Base-by-base conservation (phyloP, 2,888 invertebrate species). In the Hirtodrosophila confusa region DNA sequence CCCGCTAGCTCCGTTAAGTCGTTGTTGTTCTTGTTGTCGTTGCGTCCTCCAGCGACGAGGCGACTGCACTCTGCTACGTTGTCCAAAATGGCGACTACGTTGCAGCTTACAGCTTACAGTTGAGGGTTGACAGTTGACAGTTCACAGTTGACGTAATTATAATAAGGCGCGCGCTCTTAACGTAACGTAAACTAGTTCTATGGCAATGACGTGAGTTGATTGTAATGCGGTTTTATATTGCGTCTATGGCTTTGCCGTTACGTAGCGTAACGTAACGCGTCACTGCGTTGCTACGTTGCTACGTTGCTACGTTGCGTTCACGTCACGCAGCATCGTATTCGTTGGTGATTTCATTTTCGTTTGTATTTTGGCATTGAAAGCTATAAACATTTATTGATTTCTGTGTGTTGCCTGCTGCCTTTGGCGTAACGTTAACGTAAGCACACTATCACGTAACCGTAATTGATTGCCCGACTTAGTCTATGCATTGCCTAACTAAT, bases 341-440 rank as follows among this genome's bases (percentile, higher is more conserved):
- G 82, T 78, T 67, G 86, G 86, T 75, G 89, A 83, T 88, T 90
- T 90, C 88, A 89, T 90, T 88, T 89, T 90, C 73, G 89, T 88
- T 84, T 89, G 89, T 47, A 89, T 87, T 82, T 86, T 90, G 78
- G 80, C 84, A 80, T 83, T 89, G 69, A 86, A 85, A 78, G 82
- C 82, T 79, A 87, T 80, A 84, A 80, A 86, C 90, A 90, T 90
- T 89, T 90, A 90, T 78, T 79, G 61, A 78, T 75, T 60, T 83
- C 75, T 86, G 64, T 68, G 41, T 80, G 61, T 66, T 62, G 75
- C 47, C 65, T 44, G 67, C 62, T 43, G 69, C 62, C 66, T 69
- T 75, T 69, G 55, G 58, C 75, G 75, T 72, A 65, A 69, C 67
- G 63, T 80, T 66, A 67, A 69, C 66, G 69, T 75, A 72, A 58